A percentile compares a stretch with the other conserved stretches of the same genome.
These are phyloP conservation scores for Picus viridis DNA, from an alignment of 2,797 vertebrate species.

Conservation along the genomic window DNA sequence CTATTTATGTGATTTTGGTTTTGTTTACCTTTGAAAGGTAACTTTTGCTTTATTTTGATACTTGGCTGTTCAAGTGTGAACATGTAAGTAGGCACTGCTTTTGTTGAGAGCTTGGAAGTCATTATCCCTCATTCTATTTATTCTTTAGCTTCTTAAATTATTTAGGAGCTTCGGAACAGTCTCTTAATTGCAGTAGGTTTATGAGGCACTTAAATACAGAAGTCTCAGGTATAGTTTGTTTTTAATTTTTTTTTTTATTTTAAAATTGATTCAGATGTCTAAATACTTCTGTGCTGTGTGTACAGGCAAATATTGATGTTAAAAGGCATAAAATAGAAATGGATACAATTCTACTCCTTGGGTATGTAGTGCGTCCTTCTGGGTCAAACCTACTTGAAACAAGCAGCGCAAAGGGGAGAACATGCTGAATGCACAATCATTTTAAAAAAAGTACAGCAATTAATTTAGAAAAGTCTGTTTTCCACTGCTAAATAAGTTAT, in stretches of 20 bases:
- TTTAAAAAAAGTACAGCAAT: neutral
- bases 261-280: constrained; percentile 42
- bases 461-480: neutral
- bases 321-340: constrained; percentile 42
- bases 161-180: neutral
- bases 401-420: neutral
- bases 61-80: neutral
- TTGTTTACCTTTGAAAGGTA: constrained; percentile 3
- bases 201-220: constrained; percentile 37
- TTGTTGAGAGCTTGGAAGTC: constrained; percentile 1
- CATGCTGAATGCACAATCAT: neutral
- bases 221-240: neutral
- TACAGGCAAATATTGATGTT: constrained; percentile 24
- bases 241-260: constrained; percentile 57
- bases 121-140: neutral
- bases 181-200: neutral
- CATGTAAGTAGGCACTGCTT: neutral
- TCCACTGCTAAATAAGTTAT: constrained; percentile 40
- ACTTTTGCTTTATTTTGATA: neutral
- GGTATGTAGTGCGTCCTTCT: neutral
- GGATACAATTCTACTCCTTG: neutral
- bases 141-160: neutral
- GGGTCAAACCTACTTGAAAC: neutral
- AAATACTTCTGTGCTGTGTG: constrained; percentile 35
- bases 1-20: neutral